These are phyloP conservation scores for Xenopus borealis DNA, from an alignment of 2,113 vertebrate genomes.

Conservation along the genomic window DNA sequence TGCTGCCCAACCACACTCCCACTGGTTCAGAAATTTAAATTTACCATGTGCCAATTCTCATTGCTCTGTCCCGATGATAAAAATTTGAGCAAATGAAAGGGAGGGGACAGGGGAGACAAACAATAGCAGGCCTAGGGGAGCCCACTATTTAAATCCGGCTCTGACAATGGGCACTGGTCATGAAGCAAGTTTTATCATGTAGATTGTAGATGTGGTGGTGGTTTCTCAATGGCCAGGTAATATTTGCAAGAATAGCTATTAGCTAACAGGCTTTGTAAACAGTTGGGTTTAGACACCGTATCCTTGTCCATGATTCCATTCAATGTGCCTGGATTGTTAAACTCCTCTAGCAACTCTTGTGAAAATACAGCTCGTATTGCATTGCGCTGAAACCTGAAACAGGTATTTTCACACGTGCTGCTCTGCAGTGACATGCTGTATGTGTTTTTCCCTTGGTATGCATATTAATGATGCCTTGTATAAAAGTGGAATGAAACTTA, in stretches of 20 bases:
- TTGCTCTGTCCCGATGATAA: too few relatives aligned
- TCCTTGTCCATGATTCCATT: background rate
- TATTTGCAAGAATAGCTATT: background rate
- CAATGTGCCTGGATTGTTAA: background rate
- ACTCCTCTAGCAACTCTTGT: background rate
- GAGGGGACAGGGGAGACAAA: too few relatives aligned
- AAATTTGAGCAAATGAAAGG: too few relatives aligned
- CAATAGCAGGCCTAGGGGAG: too few relatives aligned
- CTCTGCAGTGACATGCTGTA: background rate
- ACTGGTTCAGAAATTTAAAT: too few relatives aligned
- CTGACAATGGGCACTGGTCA: too few relatives aligned
- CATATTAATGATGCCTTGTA: background rate
- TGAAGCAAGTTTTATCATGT: too few relatives aligned
- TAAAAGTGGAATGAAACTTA: background rate
- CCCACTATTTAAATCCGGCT: too few relatives aligned
- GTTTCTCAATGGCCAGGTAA: background rate
- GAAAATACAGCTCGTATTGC: background rate
- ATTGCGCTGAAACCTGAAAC: background rate
- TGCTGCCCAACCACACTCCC: too few relatives aligned
- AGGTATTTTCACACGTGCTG: background rate
- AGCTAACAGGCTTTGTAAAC: background rate
- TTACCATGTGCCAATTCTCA: too few relatives aligned
- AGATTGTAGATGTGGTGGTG: too few relatives aligned
- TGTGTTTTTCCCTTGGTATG: background rate
- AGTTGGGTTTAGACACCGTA: background rate